Evolutionary conservation across 2,113 vertebrate species (phyloP).

Genomic region (Dermatemys mawii): DNA sequence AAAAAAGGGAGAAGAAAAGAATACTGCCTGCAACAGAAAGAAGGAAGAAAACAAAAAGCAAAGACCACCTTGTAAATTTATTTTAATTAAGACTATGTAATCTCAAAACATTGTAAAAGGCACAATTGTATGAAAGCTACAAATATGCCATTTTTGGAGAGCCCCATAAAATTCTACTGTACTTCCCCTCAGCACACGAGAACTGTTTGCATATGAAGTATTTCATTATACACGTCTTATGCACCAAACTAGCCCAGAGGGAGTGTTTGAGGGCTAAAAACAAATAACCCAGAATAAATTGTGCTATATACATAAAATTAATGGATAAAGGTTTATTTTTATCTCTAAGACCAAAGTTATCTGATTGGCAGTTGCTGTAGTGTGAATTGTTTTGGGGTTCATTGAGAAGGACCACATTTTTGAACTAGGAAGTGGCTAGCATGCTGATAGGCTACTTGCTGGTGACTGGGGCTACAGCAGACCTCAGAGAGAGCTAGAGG

Average conservation of each 20-base stretch:
- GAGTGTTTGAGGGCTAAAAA: background rate
- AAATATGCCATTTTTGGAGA: background rate
- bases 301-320: background rate
- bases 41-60: background rate
- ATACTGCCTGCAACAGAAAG: background rate
- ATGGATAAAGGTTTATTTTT: background rate
- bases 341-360: background rate
- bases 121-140: background rate
- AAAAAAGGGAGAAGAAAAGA: background rate
- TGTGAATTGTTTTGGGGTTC: background rate
- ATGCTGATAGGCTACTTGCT: background rate
- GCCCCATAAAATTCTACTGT: background rate
- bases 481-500: background rate
- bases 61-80: background rate
- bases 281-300: background rate
- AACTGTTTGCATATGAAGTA: background rate
- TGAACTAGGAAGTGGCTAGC: background rate
- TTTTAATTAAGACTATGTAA: background rate
- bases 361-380: background rate
- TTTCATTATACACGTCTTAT: background rate
- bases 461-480: background rate
- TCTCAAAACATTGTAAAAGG: background rate
- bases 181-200: background rate
- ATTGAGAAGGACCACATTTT: background rate
- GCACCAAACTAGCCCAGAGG: background rate